These are phyloP conservation scores for Cephus spinipes DNA, from an alignment of 2,888 invertebrate genomes.

Conservation along the genomic window DNA sequence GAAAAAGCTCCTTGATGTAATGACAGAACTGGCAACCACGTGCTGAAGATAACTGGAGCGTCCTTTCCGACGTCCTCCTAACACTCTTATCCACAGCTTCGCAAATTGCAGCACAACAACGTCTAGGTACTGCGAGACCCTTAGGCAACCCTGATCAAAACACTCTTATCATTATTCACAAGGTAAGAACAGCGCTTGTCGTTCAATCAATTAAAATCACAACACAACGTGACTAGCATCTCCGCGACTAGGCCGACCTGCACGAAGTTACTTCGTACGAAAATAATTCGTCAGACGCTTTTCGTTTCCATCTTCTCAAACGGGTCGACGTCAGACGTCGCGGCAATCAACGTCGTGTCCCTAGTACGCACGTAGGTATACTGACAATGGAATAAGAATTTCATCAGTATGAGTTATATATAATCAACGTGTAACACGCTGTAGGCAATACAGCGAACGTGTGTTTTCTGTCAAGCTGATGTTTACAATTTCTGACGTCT, in stretches of 20 bases:
- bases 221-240: background rate
- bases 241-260: background rate
- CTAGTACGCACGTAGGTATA: background rate
- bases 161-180: background rate
- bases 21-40: background rate
- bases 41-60: background rate
- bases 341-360: background rate
- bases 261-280: background rate
- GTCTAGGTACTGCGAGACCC: background rate
- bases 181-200: background rate
- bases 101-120: background rate
- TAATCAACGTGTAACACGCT: background rate
- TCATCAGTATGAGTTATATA: background rate
- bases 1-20: background rate
- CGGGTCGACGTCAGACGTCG: background rate
- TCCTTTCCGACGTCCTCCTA: background rate
- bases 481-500: background rate
- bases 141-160: background rate
- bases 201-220: background rate
- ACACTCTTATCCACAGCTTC: background rate
- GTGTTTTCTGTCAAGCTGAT: background rate
- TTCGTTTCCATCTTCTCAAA: background rate
- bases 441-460: background rate
- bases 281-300: background rate
- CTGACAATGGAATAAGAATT: background rate